Percentiles rank a stretch among this genome's conserved stretches.
phyloP scores from a whole-genome alignment of 2,888 invertebrate genomes.

The Caenorhabditis auriculariae region DNA sequence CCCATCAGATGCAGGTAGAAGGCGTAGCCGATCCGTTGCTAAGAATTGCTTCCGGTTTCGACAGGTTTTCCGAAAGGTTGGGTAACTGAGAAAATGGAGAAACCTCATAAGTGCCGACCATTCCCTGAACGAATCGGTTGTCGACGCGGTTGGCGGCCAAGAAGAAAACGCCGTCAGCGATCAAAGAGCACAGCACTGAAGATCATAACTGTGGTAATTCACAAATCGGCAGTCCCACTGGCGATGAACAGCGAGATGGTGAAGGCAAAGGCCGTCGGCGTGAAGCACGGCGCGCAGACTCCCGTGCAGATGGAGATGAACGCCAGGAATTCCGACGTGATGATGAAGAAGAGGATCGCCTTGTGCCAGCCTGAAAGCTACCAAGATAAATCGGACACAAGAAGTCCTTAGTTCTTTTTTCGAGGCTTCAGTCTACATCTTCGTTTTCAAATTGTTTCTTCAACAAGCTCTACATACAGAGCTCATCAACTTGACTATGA shows the following conservation, averaged over 20 bases:
- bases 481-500: neutral
- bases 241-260: conserved; percentile 59
- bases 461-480: neutral
- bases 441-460: neutral
- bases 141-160: conserved; percentile 62
- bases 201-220: neutral
- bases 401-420: neutral
- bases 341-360: conserved; percentile 61
- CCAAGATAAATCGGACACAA: neutral
- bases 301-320: conserved; percentile 60
- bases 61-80: neutral
- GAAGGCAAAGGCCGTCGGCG: conserved; percentile 56
- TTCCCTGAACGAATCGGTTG: conserved; percentile 60
- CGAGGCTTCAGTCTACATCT: neutral
- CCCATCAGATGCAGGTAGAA: conserved; percentile 62
- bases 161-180: conserved; percentile 61
- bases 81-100: conserved; percentile 3
- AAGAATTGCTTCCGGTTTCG: conserved; percentile 5
- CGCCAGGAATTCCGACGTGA: conserved; percentile 53
- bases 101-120: conserved; percentile 62
- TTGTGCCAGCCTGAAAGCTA: conserved; percentile 58
- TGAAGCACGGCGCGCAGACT: conserved; percentile 57
- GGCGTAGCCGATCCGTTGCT: conserved; percentile 60
- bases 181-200: conserved; percentile 56
- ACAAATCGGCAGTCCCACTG: conserved; percentile 38